phyloP scores from a whole-genome alignment of 1,140 invertebrate species.

The Condylostylus longicornis region DNA sequence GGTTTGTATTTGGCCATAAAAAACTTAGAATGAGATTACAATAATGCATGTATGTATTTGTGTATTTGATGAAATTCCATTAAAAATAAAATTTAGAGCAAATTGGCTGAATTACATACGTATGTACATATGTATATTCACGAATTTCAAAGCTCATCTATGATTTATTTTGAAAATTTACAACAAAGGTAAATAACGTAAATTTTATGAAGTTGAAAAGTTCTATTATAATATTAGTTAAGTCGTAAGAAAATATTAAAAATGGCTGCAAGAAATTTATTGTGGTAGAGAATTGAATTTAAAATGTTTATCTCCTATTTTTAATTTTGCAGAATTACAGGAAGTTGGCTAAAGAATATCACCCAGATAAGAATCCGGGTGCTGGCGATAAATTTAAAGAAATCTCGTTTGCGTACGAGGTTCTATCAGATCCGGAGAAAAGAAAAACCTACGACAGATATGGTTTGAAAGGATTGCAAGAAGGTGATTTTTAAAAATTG shows the following conservation, averaged over 20 bases:
- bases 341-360: conserved; percentile 73
- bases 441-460: conserved; percentile 56
- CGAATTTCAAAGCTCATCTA: background rate
- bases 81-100: conserved; percentile 1
- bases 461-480: conserved; percentile 66
- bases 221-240: background rate
- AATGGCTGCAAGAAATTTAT: background rate
- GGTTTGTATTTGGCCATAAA: conserved; percentile 37
- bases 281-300: conserved; percentile 1
- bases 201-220: background rate
- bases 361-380: conserved; percentile 73
- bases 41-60: no score
- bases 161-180: conserved; percentile 2
- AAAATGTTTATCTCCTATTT: conserved; percentile 4
- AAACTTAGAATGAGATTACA: background rate
- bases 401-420: conserved; percentile 77
- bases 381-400: conserved; percentile 77
- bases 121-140: background rate
- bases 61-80: conserved; percentile 1
- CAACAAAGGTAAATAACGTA: background rate
- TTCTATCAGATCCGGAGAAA: conserved; percentile 57
- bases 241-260: background rate
- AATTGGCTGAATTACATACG: conserved; percentile 1
- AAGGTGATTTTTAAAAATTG: no score
- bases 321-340: conserved; percentile 53